Evolutionary conservation across 2,888 invertebrate species (phyloP).

Genomic region (Oscheius sp.): DNA sequence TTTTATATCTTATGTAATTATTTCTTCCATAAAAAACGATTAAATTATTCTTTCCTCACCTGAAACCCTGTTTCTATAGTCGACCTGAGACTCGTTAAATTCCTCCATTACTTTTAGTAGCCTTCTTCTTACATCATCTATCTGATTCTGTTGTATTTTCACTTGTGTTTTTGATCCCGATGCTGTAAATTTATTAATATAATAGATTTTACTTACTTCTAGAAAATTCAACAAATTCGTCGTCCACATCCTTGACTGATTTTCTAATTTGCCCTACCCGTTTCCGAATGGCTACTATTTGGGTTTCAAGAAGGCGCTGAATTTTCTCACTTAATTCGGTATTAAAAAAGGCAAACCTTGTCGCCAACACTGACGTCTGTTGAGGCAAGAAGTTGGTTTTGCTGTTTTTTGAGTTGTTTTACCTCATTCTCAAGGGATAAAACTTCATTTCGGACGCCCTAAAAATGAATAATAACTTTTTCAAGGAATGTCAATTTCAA

Average conservation of each 20-base stretch:
- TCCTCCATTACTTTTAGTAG: slow-evolving; percentile 57
- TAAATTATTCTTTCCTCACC: too few relatives aligned
- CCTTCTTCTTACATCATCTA: slow-evolving; percentile 58
- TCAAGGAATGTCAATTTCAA: not conserved
- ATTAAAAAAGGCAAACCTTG: slow-evolving; percentile 35
- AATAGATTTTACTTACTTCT: slow-evolving; percentile 37
- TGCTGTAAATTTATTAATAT: slow-evolving; percentile 31
- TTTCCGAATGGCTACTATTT: slow-evolving; percentile 54
- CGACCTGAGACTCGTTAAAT: slow-evolving; percentile 64
- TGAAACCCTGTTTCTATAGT: slow-evolving; percentile 66
- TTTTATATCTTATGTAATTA: too few relatives aligned
- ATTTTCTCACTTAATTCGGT: not conserved
- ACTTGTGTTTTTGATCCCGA: slow-evolving; percentile 42
- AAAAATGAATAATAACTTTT: not conserved
- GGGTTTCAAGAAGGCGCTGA: slow-evolving; percentile 49
- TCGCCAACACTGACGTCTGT: slow-evolving; percentile 52
- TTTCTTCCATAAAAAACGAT: too few relatives aligned
- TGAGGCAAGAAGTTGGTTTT: slow-evolving; percentile 48
- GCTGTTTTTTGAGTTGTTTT: slow-evolving; percentile 48
- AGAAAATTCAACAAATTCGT: slow-evolving; percentile 52
- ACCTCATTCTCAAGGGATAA: slow-evolving; percentile 35
- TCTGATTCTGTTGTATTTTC: slow-evolving; percentile 61
- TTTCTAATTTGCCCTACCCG: slow-evolving; percentile 45
- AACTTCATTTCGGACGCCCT: slow-evolving; percentile 27
- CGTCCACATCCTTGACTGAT: slow-evolving; percentile 51